A percentile compares a stretch with the other conserved stretches of the same genome.
These are phyloP conservation scores for Cercopithecus mona DNA, from an alignment of 2,113 vertebrate species.

Conservation along the genomic window DNA sequence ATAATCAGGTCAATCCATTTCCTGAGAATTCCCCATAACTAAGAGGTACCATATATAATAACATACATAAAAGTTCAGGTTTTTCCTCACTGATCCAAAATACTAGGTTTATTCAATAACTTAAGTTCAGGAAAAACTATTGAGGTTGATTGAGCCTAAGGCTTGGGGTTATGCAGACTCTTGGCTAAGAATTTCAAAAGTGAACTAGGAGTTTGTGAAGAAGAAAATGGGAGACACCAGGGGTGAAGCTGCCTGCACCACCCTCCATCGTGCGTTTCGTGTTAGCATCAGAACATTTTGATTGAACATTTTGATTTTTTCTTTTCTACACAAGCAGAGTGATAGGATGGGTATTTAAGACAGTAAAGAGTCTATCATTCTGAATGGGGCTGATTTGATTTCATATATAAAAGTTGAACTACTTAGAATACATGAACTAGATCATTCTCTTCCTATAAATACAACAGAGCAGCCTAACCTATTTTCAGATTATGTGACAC, in stretches of 20 bases:
- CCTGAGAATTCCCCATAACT: not conserved
- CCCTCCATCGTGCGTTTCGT: accelerated
- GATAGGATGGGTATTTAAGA: not conserved
- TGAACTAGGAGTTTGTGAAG: not conserved
- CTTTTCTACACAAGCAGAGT: not conserved
- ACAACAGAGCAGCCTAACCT: constrained; percentile 48
- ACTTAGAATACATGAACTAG: constrained; percentile 56
- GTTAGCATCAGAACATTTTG: not conserved
- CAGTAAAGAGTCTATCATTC: not conserved
- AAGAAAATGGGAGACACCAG: not conserved
- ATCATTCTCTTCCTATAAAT: constrained; percentile 68
- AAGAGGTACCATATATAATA: not conserved
- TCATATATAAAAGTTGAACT: constrained; percentile 41
- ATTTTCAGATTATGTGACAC: not conserved
- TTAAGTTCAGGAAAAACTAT: not conserved
- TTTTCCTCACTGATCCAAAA: not conserved
- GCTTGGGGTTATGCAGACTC: not conserved
- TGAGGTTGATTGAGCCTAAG: not conserved
- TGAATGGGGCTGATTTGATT: constrained; percentile 8
- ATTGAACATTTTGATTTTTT: not conserved
- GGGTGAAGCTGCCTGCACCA: accelerated
- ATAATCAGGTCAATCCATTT: not conserved
- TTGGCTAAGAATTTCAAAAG: not conserved
- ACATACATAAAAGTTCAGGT: not conserved
- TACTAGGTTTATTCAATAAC: not conserved